phyloP scores from a whole-genome alignment of 2,888 invertebrate genomes.

The Amphipyra berbera region DNA sequence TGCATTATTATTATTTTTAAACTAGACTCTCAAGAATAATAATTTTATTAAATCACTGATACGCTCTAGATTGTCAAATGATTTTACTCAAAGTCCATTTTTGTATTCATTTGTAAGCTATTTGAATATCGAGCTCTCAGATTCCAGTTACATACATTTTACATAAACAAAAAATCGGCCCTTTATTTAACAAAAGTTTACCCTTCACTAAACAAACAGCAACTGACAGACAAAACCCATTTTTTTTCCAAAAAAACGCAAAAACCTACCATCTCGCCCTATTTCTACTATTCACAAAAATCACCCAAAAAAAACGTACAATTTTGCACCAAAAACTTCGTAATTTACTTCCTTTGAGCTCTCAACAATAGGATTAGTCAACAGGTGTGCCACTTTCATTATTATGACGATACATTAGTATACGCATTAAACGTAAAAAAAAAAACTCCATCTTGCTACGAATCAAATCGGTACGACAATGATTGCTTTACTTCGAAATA shows the following conservation, averaged over 20 bases:
- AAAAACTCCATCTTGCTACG: conserved; percentile 82
- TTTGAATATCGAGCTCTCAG: background rate
- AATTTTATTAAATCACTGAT: no score
- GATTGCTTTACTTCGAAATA: conserved; percentile 86
- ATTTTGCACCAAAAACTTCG: conserved; percentile 70
- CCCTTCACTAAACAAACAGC: conserved; percentile 39
- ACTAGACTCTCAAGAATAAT: no score
- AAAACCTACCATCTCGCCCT: conserved; percentile 38
- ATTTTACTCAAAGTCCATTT: no score
- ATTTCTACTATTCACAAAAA: conserved; percentile 35
- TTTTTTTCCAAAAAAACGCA: conserved; percentile 34
- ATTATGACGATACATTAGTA: conserved; percentile 88
- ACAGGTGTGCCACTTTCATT: conserved; percentile 87
- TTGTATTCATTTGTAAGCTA: no score
- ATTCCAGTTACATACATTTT: background rate
- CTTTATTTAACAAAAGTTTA: conserved; percentile 30
- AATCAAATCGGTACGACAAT: conserved; percentile 90
- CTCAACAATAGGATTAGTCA: conserved; percentile 81
- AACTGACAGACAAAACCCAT: conserved; percentile 21
- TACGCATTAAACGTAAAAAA: conserved; percentile 78
- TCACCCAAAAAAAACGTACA: conserved; percentile 56
- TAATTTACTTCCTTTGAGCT: conserved; percentile 75
- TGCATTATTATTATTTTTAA: no score
- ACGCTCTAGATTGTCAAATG: no score
- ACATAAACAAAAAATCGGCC: conserved; percentile 4